Evolutionary conservation across 2,888 invertebrate species (phyloP), one percentile per base, ranked within the genome.

Genomic region (Xestia xanthographa): DNA sequence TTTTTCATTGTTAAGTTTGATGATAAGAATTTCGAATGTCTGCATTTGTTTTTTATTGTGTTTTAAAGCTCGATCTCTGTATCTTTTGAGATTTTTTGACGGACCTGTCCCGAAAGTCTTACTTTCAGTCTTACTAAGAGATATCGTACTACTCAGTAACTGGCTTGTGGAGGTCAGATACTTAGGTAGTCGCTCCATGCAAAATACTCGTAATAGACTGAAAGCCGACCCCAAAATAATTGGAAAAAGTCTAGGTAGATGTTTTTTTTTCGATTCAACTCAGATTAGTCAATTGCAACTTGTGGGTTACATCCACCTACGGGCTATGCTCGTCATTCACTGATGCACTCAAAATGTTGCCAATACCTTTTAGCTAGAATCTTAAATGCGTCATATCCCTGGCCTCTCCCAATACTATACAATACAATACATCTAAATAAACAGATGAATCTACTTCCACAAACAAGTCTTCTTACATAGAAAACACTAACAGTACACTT

Each of bases 401-500:
- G 34, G 5, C 12, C 1, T 26, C 26, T 22, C 1, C 6, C 20
- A 62, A 34, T 48, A 38, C 26, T 0, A n/a, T n/a, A n/a, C n/a
- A n/a, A n/a, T n/a, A n/a, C n/a, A 71, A n/a, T 22, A 63, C 11
- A 29, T 29, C 4, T 29, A 20, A 60, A 60, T 20, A 63, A 63
- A 63, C n/a, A 22, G 14, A 70, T 29, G n/a, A 50, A 5, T 41
- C 26, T 48, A n/a, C 22, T 45, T 60, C 26, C 6, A 63, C 20
- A 41, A 67, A 67, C 12, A 63, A 56, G 48, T 63, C 41, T 50
- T 43, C 56, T 48, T 69, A 75, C 22, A 71, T 74, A 29, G 56
- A 50, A n/a, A 50, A 76, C 53, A 63, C 14, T 66, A 84, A 84
- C 81, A 14, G 72, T 71, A 58, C 17, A 69, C 41, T 58, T 60